Conservation (phyloP, 2,113 vertebrate species). For the Tupaia chinensis region DNA sequence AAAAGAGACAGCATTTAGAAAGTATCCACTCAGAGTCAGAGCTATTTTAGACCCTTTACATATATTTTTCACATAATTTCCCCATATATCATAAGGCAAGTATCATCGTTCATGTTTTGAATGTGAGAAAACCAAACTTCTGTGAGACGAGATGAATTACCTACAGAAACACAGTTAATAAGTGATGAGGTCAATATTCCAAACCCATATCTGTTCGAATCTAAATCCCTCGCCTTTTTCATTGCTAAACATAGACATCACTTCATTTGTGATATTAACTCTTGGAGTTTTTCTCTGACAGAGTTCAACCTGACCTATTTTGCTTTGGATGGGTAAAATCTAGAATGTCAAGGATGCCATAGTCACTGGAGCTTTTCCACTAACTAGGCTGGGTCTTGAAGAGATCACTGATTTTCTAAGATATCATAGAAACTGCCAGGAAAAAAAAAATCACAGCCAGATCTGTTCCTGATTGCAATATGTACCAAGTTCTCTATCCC, state of each 20-base stretch:
- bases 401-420: conserved; percentile 24
- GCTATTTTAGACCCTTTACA: not conserved
- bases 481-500: not conserved
- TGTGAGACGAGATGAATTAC: not conserved
- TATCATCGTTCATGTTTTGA: not conserved
- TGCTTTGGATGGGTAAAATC: not conserved
- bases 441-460: not conserved
- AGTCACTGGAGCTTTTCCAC: not conserved
- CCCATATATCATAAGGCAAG: not conserved
- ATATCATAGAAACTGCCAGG: not conserved
- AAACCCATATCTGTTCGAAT: not conserved
- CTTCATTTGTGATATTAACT: not conserved
- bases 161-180: not conserved
- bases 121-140: not conserved
- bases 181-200: not conserved
- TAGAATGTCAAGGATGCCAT: not conserved
- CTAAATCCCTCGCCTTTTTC: conserved; percentile 28
- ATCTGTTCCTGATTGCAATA: conserved; percentile 18
- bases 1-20: conserved; percentile 1
- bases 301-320: conserved; percentile 4
- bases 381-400: not conserved
- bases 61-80: conserved; percentile 18
- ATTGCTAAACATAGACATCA: not conserved
- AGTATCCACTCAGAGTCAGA: not conserved
- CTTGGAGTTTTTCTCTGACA: not conserved